Evolutionary conservation across 2,113 vertebrate genomes (phyloP), one percentile per base, ranked within the genome.

Genomic region (Neopipo cinnamomea): DNA sequence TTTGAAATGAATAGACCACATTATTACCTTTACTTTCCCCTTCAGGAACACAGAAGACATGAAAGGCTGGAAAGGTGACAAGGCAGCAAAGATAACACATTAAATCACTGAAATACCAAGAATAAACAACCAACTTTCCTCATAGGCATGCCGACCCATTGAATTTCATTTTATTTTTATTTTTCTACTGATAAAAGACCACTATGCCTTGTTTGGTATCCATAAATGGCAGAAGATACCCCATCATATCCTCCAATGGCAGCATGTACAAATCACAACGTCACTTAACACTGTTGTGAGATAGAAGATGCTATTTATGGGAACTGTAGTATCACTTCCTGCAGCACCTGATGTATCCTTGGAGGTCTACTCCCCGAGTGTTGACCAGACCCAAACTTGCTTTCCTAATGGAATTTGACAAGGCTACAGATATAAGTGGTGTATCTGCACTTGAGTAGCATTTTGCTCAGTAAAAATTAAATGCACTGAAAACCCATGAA

Each of bases 121-220:
- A 79, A 77, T 80, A 88, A 96, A 55, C 25, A 93, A 75, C 14
- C 33, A 89, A 24, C 33, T 95, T 80, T 93, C 46, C 50, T 83
- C 23, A 77, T 55, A 75, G 42, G 28, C 59, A 72, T 3, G 3
- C 9, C 73, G 61, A 61, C 33, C 17, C 21, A 9, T 55, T 58
- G 7, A 49, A 6, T 59, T 6, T 22, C 8, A 12, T 15, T 18
- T 0, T 55, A 14, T 18, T 21, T 53, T 47, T 50, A 20, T 42
- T 52, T 30, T 18, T 25, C 2, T 6, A 11, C 20, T 53, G 41
- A 37, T 42, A 53, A 2, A 1, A 28, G 27, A 53, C 30, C 71
- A 19, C 3, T 12, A 62, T 22, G 52, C 7, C 8, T 70, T 73
- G 8, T 67, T 83, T 59, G 30, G 8, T 44, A n/a, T 46, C 20